These are phyloP conservation scores for Myotis pilosus DNA, from an alignment of 2,797 vertebrate genomes.

Conservation along the genomic window DNA sequence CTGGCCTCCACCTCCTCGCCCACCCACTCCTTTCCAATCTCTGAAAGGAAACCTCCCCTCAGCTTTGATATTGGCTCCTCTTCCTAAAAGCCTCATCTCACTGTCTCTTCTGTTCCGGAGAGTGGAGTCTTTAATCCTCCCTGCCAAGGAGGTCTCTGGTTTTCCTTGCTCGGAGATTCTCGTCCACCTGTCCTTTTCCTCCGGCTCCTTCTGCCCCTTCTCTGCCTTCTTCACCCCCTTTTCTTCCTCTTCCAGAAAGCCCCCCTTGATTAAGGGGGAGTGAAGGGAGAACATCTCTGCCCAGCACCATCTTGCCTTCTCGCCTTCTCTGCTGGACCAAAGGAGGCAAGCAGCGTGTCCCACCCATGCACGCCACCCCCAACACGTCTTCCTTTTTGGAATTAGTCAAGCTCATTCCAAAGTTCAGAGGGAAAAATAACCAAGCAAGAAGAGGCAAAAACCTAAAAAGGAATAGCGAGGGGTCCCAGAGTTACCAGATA, in stretches of 20 bases:
- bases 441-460: background rate
- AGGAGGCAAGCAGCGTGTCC: background rate
- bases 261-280: background rate
- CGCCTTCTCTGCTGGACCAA: background rate
- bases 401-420: conserved; percentile 32
- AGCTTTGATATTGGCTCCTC: background rate
- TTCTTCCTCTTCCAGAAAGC: conserved; percentile 24
- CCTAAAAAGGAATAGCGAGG: conserved; percentile 16
- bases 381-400: background rate
- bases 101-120: background rate
- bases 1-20: background rate
- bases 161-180: background rate
- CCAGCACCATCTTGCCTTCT: background rate
- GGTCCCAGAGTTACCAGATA: background rate
- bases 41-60: background rate
- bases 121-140: background rate
- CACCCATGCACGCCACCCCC: background rate
- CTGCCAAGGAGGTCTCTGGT: background rate
- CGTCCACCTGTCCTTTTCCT: background rate
- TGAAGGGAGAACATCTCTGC: background rate
- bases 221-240: background rate
- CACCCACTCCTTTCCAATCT: background rate
- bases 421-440: conserved; percentile 44
- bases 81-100: background rate
- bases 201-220: background rate